Evolutionary conservation across 2,888 invertebrate genomes (phyloP), one percentile per base, ranked within the genome.

Genomic region (Pollenia amentaria): DNA sequence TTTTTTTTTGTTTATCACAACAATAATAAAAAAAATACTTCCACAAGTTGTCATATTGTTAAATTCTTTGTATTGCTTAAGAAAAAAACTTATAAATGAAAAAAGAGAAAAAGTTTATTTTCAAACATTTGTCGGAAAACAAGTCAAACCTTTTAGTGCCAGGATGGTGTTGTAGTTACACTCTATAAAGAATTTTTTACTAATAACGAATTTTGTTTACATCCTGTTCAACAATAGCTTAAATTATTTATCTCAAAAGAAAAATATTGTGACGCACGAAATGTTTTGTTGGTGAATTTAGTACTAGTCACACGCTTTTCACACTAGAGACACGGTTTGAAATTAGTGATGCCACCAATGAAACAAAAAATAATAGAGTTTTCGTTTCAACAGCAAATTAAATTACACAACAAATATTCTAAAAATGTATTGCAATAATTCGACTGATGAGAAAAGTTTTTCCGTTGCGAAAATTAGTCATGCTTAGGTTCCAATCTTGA

Each of bases 1-100:
- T 57, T 60, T 42, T 72, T 29, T 69, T 73, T 60, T 65, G 12
- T 44, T 40, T 64, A 44, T 53, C 73, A 48, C 46, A 48, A 78
- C 69, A 42, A 60, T 12, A 65, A 42, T n/a, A 38, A 40, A 16
- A n/a, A 48, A 69, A 57, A 44, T 77, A 46, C 14, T 67, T 77
- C 38, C 55, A 75, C 46, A 67, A 77, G 67, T 65, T 77, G 67
- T 67, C 67, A 78, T 40, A 69, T 69, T 57, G 78, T 69, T 60
- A 12, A 60, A 67, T 57, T 11, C 44, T 67, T 21, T 60, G n/a
- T 67, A 38, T 48, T 48, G 40, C 9, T 21, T 18, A n/a, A 78
- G 6, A 48, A 48, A 57, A 53, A 76, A 73, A 57, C 21, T 57
- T 72, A 2, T n/a, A 72, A 16, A 62, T 10, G 16, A 44, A 40